Base-by-base conservation (phyloP, 1,140 invertebrate genomes). In the Hesperophylax magnus region DNA sequence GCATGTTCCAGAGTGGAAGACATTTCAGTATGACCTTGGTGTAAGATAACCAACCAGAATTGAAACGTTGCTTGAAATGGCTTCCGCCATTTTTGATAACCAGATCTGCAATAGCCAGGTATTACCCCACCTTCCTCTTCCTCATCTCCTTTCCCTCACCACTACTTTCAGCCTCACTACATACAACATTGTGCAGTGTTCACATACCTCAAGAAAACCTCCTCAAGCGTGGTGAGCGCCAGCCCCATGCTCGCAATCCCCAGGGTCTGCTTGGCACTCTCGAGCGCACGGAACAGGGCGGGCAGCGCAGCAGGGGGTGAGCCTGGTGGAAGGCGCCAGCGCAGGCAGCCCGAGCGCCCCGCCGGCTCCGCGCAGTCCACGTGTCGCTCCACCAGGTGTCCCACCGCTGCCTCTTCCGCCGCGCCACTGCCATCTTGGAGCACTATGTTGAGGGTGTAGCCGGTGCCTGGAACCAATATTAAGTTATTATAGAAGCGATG, bases 141-240 rank as follows among this genome's bases (percentile, higher is more conserved):
- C 27, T 27, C 27, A 27, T 27, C 5, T 27, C 5, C 27, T 5
- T 27, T 5, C 5, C 5, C 27, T 27, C 27, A 2, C 27, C 27
- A 27, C 27, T 27, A 27, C 27, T 5, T 2, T 2, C 27, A 27
- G 27, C 5, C 27, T 27, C 2, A 27, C 27, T 2, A 27, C 27
- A 27, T 27, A 27, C 2, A 27, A 2, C 5, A 2, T 27, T 2
- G 27, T 27, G 27, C 27, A 5, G 5, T 27, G 27, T 27, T 27
- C n/a, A n/a, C 63, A 84, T 86, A 93, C 92, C 89, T 93, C 2
- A 94, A 82, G 85, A 94, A 95, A 3, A 95, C 93, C 86, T 95
- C 94, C 85, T 95, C 93, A 87, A 95, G 91, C 11, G 93, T 94
- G 17, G 93, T 93, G 9, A 92, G 88, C 2, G 92, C 91, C 8